Evolutionary conservation across 2,888 invertebrate genomes (phyloP), one percentile per base, ranked within the genome.

Genomic region (Pomacea canaliculata): DNA sequence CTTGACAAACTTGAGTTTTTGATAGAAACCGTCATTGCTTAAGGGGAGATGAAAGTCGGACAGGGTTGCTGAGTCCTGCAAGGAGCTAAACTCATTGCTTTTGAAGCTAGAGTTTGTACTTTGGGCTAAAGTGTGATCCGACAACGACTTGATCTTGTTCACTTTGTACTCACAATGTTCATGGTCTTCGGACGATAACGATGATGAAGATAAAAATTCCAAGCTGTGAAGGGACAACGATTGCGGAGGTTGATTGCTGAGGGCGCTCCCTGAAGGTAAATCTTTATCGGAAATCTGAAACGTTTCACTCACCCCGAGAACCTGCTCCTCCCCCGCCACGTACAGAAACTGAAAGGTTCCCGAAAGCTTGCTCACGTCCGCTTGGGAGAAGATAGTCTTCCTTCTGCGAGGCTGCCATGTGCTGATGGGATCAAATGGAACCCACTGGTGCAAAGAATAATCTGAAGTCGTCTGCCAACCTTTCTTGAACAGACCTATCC

Each of bases 271-370:
- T 9, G 65, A 48, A 23, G 63, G 48, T 9, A 18, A 18, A 7
- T 49, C 27, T 16, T n/a, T 62, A 27, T 74, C 74, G 18, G 27
- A 23, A 10, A 74, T 46, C 48, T 69, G 27, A 62, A 74, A 74
- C 13, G 59, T 46, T 10, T 74, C 74, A 27, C 74, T 74, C 48
- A 69, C 74, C 2, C 74, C 74, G 19, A 74, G 37, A 37, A 74
- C 74, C 9, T 74, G 46, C 1, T 62, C 16, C 10, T 62, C 46
- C 10, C 62, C 60, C 18, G 69, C 56, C 23, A 74, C 63, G 27
- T 74, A 74, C 62, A 74, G 10, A 67, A 74, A 74, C 63, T 74
- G 74, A 62, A 74, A 74, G 62, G 37, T 59, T 8, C 74, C 74
- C 27, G 27, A 60, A 16, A 74, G 69, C 19, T 27, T 59, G 12